Evolutionary conservation across 2,113 vertebrate species (phyloP).

Genomic region (Oreochromis tanganicae): DNA sequence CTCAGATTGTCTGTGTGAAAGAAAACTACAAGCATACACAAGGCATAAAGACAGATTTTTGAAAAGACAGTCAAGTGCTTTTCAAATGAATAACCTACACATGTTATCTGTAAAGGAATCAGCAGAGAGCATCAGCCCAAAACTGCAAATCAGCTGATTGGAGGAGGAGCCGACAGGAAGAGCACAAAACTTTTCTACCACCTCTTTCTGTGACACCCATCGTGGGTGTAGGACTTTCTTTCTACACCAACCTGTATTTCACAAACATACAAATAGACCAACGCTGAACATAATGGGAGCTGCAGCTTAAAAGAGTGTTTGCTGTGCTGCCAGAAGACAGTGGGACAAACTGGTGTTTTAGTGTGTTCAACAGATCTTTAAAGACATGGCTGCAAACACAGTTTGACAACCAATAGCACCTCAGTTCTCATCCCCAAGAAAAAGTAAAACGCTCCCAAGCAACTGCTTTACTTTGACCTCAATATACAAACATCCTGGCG

Average conservation of each 20-base stretch:
- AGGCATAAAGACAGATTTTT: neutral
- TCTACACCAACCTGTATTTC: neutral
- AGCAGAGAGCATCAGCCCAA: slow-evolving; percentile 2
- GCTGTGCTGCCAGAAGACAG: neutral
- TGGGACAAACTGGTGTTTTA: neutral
- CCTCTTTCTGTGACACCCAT: slow-evolving; percentile 9
- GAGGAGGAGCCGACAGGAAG: slow-evolving; percentile 53
- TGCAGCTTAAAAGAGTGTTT: neutral
- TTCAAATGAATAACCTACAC: neutral
- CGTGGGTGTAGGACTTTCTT: neutral
- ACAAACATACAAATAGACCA: neutral
- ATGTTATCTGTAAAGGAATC: slow-evolving; percentile 38
- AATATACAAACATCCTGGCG: neutral
- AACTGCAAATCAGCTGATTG: slow-evolving; percentile 38
- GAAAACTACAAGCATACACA: neutral
- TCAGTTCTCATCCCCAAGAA: neutral
- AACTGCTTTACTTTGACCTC: neutral
- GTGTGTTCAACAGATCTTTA: neutral
- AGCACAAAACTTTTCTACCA: neutral
- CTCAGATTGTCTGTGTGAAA: neutral
- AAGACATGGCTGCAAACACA: neutral
- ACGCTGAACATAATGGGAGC: neutral
- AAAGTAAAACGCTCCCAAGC: neutral
- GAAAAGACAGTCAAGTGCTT: neutral
- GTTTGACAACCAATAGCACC: neutral